Percentiles rank a stretch among this genome's conserved stretches.
These are phyloP conservation scores for Drosophila histrio DNA, from an alignment of 2,888 invertebrate genomes.

Conservation along the genomic window DNA sequence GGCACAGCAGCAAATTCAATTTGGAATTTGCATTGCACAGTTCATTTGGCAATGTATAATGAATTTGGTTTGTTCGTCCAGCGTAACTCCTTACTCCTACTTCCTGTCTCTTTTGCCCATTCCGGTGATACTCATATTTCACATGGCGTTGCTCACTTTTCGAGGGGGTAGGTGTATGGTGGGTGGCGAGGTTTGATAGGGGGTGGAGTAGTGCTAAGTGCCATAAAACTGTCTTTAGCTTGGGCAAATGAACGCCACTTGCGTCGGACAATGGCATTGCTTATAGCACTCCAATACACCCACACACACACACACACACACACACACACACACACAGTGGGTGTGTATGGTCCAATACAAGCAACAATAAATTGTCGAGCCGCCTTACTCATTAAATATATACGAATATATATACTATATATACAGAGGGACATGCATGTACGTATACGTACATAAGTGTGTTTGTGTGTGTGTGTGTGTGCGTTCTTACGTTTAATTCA, in stretches of 20 bases:
- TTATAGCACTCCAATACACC: conserved; percentile 21
- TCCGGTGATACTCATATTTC: conserved; percentile 13
- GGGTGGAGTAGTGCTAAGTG: conserved; percentile 21
- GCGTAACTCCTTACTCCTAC: neutral
- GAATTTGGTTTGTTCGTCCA: conserved; percentile 19
- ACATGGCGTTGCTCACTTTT: conserved; percentile 1
- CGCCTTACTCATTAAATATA: conserved; percentile 64
- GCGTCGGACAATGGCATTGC: conserved; percentile 24
- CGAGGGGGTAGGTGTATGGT: neutral
- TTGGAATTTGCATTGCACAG: conserved; percentile 11
- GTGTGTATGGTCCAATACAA: conserved; percentile 14
- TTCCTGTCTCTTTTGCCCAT: neutral
- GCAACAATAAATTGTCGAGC: conserved; percentile 61
- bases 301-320: neutral
- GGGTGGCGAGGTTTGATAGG: neutral
- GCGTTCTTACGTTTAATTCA: conserved; percentile 63
- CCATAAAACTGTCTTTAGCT: conserved; percentile 51
- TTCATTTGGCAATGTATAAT: conserved; percentile 32
- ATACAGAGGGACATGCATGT: neutral
- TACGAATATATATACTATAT: neutral
- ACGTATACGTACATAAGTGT: neutral
- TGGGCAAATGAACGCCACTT: conserved; percentile 37
- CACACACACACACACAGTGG: neutral
- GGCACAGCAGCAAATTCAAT: conserved; percentile 27
- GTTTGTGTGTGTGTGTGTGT: neutral